phyloP scores from a whole-genome alignment of 2,113 vertebrate species.

The Campylorhamphus procurvoides region DNA sequence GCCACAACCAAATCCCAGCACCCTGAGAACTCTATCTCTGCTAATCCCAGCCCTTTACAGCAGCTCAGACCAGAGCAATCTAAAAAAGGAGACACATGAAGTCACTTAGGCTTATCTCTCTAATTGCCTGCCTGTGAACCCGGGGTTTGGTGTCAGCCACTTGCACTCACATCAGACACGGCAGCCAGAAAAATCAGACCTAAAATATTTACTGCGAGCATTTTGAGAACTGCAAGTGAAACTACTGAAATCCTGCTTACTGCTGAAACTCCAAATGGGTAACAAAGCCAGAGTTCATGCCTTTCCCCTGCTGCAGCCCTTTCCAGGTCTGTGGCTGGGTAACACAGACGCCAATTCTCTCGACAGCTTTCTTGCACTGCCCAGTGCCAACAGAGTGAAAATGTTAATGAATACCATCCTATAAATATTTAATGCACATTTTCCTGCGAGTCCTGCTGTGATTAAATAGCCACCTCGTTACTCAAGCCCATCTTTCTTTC shows the following conservation, averaged over 20 bases:
- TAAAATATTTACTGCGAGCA: background rate
- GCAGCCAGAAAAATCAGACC: background rate
- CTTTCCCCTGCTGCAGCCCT: background rate
- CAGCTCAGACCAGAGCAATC: background rate
- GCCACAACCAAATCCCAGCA: background rate
- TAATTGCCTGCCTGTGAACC: background rate
- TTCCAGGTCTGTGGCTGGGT: background rate
- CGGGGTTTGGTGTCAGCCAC: background rate
- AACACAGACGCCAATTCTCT: slow-evolving; percentile 19
- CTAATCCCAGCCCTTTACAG: slow-evolving; percentile 29
- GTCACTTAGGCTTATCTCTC: slow-evolving; percentile 31
- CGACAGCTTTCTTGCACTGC: background rate
- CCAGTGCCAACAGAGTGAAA: slow-evolving; percentile 21
- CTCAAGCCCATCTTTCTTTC: slow-evolving; percentile 29
- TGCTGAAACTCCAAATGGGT: background rate
- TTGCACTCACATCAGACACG: background rate
- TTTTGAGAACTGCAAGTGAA: background rate
- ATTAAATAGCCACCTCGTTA: slow-evolving; percentile 64
- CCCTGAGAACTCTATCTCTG: slow-evolving; percentile 4
- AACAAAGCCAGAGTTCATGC: background rate
- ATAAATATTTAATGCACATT: slow-evolving; percentile 70
- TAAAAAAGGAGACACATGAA: slow-evolving; percentile 11
- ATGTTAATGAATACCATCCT: slow-evolving; percentile 44
- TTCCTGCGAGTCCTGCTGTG: slow-evolving; percentile 26
- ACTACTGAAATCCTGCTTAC: background rate